A percentile compares a stretch with the other conserved stretches of the same genome.
Conservation (phyloP, 2,888 invertebrate species). For the Malacosoma neustria region DNA sequence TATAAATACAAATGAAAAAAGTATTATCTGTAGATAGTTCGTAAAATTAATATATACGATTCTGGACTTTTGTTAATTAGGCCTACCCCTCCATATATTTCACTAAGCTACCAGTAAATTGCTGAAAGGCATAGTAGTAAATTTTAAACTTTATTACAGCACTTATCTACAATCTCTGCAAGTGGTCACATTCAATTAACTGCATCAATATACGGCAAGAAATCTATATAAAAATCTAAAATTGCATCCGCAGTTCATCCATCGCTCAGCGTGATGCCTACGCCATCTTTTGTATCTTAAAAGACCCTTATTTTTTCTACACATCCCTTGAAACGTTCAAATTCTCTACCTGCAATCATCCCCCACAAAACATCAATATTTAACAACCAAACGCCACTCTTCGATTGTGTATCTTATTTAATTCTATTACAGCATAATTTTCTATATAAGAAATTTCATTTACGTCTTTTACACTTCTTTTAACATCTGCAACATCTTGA, state of each 20-base stretch:
- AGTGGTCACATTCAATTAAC: slow-evolving; percentile 64
- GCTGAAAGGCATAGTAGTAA: too few species aligned
- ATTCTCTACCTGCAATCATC: slow-evolving; percentile 66
- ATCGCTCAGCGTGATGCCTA: slow-evolving; percentile 68
- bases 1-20: too few species aligned
- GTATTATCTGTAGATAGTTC: too few species aligned
- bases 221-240: slow-evolving; percentile 61
- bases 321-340: slow-evolving; percentile 68
- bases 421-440: slow-evolving; percentile 15
- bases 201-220: slow-evolving; percentile 43
- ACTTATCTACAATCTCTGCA: slow-evolving; percentile 35
- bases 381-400: slow-evolving; percentile 5
- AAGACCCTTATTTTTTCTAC: slow-evolving; percentile 67
- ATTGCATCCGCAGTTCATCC: slow-evolving; percentile 67
- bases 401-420: slow-evolving; percentile 22
- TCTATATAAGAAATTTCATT: slow-evolving; percentile 5
- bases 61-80: too few species aligned
- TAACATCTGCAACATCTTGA: slow-evolving; percentile 62
- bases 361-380: slow-evolving; percentile 18
- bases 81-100: too few species aligned
- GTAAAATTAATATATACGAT: too few species aligned
- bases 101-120: too few species aligned
- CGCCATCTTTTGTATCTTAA: slow-evolving; percentile 63
- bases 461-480: slow-evolving; percentile 23
- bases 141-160: slow-evolving; percentile 10